phyloP scores from a whole-genome alignment of 2,797 vertebrate genomes.

The Percopsis omiscomaycus region DNA sequence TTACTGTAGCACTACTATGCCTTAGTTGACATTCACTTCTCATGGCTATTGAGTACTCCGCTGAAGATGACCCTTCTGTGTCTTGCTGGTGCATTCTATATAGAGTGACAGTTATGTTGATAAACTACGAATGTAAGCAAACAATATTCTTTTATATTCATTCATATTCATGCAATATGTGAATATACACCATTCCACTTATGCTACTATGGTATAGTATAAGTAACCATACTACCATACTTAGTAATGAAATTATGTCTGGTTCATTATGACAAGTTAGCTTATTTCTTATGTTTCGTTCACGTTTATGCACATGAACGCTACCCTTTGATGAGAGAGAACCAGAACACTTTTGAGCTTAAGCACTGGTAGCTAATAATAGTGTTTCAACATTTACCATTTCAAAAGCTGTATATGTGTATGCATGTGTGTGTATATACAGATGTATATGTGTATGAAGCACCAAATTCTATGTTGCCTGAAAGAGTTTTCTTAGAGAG shows the following conservation, averaged over 20 bases:
- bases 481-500: conserved; percentile 63
- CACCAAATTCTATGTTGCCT: conserved; percentile 17
- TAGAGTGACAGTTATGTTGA: no score
- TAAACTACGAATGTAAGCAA: no score
- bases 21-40: no score
- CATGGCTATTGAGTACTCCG: no score
- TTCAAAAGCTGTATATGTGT: not conserved
- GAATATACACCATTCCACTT: not conserved
- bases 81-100: no score
- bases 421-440: conserved; percentile 2
- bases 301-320: not conserved
- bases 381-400: not conserved
- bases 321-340: not conserved
- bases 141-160: no score
- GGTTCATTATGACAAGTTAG: not conserved
- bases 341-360: not conserved
- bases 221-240: not conserved
- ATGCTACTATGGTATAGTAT: not conserved
- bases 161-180: no score
- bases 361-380: not conserved
- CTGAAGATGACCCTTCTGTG: no score
- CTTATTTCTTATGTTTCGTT: conserved; percentile 4
- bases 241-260: not conserved
- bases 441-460: conserved; percentile 1
- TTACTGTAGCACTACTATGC: no score